These are phyloP conservation scores for Forbesichthys papilliferus DNA, from an alignment of 2,113 vertebrate species.

Conservation along the genomic window DNA sequence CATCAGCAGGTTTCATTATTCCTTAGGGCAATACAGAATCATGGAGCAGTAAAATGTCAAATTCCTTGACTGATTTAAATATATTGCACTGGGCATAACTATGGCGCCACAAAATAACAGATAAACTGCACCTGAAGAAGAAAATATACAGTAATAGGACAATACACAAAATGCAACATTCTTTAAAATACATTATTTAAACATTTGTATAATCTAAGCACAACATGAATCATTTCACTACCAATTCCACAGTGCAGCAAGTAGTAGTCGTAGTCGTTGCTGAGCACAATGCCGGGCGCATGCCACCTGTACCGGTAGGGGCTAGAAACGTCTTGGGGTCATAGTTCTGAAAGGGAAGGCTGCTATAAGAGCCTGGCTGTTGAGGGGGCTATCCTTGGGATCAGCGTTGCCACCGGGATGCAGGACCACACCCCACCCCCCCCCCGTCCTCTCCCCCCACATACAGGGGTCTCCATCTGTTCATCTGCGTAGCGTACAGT, in stretches of 20 bases:
- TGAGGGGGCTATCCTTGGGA: constrained; percentile 30
- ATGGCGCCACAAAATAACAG: too few species aligned
- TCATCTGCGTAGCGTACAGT: constrained; percentile 12
- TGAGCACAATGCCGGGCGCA: too few species aligned
- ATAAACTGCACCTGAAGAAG: neutral
- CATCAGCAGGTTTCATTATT: constrained; percentile 14
- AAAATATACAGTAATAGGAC: neutral
- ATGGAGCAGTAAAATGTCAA: constrained; percentile 5
- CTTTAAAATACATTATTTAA: constrained; percentile 4
- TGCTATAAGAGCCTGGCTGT: constrained; percentile 31
- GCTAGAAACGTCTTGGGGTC: neutral
- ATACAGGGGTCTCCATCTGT: constrained; percentile 16
- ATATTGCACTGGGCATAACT: constrained; percentile 4
- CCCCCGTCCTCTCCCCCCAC: too few species aligned
- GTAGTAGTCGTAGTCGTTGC: neutral
- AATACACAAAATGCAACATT: neutral
- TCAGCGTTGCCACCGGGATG: constrained; percentile 11
- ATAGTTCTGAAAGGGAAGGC: constrained; percentile 9
- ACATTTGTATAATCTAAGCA: neutral
- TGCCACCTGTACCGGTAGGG: neutral
- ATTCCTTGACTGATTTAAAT: neutral
- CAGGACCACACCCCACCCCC: neutral
- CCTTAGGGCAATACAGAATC: neutral
- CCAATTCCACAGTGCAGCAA: too few species aligned
- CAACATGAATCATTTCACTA: neutral